These are phyloP conservation scores for Corythornis madagascariensis DNA, from an alignment of 2,113 vertebrate species.

Conservation along the genomic window DNA sequence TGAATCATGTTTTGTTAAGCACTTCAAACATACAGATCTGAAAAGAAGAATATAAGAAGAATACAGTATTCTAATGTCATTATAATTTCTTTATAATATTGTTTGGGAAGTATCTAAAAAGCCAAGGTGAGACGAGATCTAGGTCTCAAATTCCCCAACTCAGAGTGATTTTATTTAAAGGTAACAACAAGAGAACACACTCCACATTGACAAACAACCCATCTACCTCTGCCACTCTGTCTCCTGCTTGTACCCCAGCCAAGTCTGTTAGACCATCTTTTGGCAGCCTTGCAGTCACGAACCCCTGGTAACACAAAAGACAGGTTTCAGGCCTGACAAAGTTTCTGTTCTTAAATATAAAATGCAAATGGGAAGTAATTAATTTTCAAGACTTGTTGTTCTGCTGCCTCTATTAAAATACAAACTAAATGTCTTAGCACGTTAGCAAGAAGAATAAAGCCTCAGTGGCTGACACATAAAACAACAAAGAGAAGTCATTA, in stretches of 20 bases:
- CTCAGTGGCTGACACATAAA: not conserved
- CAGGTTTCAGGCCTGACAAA: not conserved
- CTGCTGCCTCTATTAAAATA: constrained; percentile 3
- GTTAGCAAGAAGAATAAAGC: not conserved
- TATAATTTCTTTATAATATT: not conserved
- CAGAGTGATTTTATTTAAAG: not conserved
- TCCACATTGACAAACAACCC: not conserved
- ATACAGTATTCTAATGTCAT: not conserved
- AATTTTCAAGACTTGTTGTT: constrained; percentile 32
- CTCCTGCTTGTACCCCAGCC: constrained; percentile 75
- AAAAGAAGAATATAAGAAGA: not conserved
- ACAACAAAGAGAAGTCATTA: not conserved
- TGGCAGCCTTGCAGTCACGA: constrained; percentile 76
- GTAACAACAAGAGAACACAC: not conserved
- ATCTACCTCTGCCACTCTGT: constrained; percentile 77
- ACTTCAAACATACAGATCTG: not conserved
- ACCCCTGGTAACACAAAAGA: constrained; percentile 69
- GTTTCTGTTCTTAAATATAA: not conserved
- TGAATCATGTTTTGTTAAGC: not conserved
- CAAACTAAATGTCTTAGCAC: not conserved
- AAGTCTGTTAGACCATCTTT: constrained; percentile 76
- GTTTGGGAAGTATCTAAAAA: not conserved
- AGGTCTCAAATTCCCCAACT: not conserved
- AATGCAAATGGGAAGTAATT: constrained; percentile 4
- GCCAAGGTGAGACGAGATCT: not conserved